phyloP scores from a whole-genome alignment of 2,888 invertebrate species.

The Cheilosia urbana region DNA sequence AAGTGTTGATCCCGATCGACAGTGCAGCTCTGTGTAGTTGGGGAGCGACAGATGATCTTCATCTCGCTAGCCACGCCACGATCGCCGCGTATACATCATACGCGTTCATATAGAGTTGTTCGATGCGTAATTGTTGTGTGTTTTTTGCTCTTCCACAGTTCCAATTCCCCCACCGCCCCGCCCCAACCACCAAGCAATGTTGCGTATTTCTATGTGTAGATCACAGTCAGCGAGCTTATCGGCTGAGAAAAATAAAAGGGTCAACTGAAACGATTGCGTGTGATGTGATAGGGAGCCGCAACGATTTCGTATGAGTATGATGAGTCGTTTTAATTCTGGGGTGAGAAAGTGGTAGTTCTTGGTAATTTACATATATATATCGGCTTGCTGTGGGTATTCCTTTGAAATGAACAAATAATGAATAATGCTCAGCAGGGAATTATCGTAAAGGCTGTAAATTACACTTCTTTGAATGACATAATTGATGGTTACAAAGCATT shows the following conservation, averaged over 20 bases:
- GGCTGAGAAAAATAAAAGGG: conserved; percentile 64
- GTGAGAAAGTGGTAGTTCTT: conserved; percentile 54
- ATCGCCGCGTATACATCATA: conserved; percentile 36
- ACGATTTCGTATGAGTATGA: conserved; percentile 41
- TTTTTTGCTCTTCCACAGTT: conserved; percentile 27
- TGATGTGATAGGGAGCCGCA: conserved; percentile 49
- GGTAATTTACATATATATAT: conserved; percentile 33
- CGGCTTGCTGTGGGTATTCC: conserved; percentile 33
- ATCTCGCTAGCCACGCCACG: conserved; percentile 41
- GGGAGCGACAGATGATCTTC: conserved; percentile 61
- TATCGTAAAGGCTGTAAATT: conserved; percentile 28
- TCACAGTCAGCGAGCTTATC: conserved; percentile 50
- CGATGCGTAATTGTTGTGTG: conserved; percentile 56
- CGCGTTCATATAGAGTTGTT: conserved; percentile 63
- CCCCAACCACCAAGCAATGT: conserved; percentile 14
- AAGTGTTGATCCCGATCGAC: conserved; percentile 72
- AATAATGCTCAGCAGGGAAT: conserved; percentile 37
- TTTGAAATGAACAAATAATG: conserved; percentile 24
- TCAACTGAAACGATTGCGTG: conserved; percentile 63
- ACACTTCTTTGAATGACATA: conserved; percentile 48
- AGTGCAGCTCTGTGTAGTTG: conserved; percentile 51
- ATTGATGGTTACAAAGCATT: conserved; percentile 40
- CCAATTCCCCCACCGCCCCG: not conserved
- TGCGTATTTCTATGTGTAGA: conserved; percentile 32
- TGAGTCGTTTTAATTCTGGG: conserved; percentile 39